These are phyloP conservation scores for Andinoacara biseriatus DNA, from an alignment of 2,113 vertebrate species.

Conservation along the genomic window DNA sequence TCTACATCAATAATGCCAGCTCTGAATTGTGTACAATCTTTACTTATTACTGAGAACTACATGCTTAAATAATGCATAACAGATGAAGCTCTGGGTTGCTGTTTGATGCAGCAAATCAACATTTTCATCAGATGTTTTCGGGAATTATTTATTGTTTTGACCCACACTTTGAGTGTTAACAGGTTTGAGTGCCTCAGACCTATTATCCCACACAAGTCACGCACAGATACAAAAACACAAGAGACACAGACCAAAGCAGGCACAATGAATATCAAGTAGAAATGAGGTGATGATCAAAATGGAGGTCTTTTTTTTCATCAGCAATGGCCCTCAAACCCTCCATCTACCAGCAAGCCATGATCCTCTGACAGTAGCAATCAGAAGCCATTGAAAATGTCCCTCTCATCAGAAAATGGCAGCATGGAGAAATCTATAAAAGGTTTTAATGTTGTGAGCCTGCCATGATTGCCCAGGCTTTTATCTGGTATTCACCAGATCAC, in stretches of 20 bases:
- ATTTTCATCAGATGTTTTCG: slow-evolving; percentile 26
- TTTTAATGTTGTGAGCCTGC: slow-evolving; percentile 74
- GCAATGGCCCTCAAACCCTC: slow-evolving; percentile 27
- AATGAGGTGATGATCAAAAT: slow-evolving; percentile 44
- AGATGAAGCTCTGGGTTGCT: neutral
- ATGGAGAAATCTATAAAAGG: slow-evolving; percentile 78
- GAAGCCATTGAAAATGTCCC: slow-evolving; percentile 70
- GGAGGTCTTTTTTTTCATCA: slow-evolving; percentile 10
- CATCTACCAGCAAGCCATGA: slow-evolving; percentile 32
- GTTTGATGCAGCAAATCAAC: slow-evolving; percentile 28
- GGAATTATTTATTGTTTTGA: slow-evolving; percentile 29
- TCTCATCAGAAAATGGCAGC: slow-evolving; percentile 69
- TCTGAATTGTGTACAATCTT: neutral
- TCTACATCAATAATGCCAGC: neutral
- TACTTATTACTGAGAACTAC: neutral
- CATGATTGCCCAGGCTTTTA: slow-evolving; percentile 77
- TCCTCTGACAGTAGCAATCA: slow-evolving; percentile 75
- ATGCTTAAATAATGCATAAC: neutral
- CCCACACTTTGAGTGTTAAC: slow-evolving; percentile 31
- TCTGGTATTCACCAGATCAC: slow-evolving; percentile 76
- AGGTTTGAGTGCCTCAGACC: neutral
- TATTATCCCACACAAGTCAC: slow-evolving; percentile 6
- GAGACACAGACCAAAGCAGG: slow-evolving; percentile 7
- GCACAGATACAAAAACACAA: slow-evolving; percentile 10
- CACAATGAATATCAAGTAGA: slow-evolving; percentile 47